Percentiles rank a stretch among this genome's conserved stretches.
phyloP scores from a whole-genome alignment of 1,140 invertebrate species.

The Aradophagus sp. region DNA sequence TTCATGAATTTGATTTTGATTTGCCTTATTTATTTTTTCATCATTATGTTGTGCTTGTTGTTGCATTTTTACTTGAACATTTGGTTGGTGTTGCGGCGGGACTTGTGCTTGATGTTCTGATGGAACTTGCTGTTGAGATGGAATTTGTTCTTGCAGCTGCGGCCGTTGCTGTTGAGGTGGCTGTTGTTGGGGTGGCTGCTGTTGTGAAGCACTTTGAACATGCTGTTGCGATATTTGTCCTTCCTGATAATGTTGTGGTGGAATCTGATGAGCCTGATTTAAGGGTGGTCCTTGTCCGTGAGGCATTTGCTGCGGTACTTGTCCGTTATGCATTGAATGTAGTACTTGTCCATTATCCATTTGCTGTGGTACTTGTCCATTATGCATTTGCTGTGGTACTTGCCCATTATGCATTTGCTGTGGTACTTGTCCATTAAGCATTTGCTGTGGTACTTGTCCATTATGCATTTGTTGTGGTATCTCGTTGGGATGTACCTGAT shows the following conservation, averaged over 20 bases:
- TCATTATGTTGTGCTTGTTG: conserved; percentile 27
- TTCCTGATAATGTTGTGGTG: conserved; percentile 65
- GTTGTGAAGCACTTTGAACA: conserved; percentile 15
- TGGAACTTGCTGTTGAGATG: conserved; percentile 52
- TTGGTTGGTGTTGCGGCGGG: conserved; percentile 36
- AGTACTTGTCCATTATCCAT: conserved; percentile 28
- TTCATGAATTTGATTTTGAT: conserved; percentile 13
- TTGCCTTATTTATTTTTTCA: conserved; percentile 22
- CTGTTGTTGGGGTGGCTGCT: conserved; percentile 50
- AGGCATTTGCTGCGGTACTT: conserved; percentile 33
- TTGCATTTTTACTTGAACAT: conserved; percentile 15
- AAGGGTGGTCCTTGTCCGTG: conserved; percentile 35
- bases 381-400: too few relatives aligned
- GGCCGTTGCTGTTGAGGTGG: conserved; percentile 37
- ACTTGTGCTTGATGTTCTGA: too few relatives aligned
- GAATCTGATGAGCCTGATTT: conserved; percentile 59
- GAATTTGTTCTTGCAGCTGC: conserved; percentile 15
- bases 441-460: conserved; percentile 41
- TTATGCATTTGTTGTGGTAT: conserved; percentile 24
- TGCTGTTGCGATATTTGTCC: conserved; percentile 31
- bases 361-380: conserved; percentile 46
- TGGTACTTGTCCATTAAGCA: too few relatives aligned
- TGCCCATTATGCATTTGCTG: conserved; percentile 41
- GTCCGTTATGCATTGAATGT: conserved; percentile 45
- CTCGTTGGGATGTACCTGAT: conserved; percentile 44